Evolutionary conservation across 2,113 vertebrate species (phyloP).

Genomic region (Paramormyrops kingsleyae): DNA sequence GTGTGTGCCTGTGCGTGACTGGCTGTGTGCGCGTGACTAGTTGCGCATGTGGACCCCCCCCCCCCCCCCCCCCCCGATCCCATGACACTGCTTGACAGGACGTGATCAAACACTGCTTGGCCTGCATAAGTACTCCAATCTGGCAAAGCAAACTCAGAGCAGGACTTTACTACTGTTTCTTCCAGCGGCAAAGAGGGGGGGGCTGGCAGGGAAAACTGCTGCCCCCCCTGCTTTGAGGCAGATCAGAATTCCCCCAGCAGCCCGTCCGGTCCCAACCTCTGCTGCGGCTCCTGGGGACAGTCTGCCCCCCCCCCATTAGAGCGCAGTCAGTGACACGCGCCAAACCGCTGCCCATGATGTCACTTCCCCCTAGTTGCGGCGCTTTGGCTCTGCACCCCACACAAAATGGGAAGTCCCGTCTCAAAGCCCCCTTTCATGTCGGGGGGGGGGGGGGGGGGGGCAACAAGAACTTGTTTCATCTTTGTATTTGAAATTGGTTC

Average conservation of each 20-base stretch:
- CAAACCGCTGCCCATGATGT: constrained; percentile 64
- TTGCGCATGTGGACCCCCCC: not conserved
- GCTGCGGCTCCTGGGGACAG: constrained; percentile 40
- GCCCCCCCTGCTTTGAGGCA: not conserved
- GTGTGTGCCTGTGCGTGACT: not conserved
- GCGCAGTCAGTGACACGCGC: constrained; percentile 49
- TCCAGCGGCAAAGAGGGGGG: not conserved
- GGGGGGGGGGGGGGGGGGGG: not conserved
- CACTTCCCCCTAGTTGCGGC: constrained; percentile 61
- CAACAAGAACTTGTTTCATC: not conserved
- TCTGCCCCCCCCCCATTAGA: constrained; percentile 53
- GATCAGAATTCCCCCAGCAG: constrained; percentile 33
- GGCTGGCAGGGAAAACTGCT: not conserved
- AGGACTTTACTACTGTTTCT: constrained; percentile 17
- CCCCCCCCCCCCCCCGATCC: not conserved
- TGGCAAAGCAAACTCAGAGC: not conserved
- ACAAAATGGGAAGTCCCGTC: not conserved
- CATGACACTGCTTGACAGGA: not conserved
- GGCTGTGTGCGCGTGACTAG: not conserved
- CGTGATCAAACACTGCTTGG: not conserved
- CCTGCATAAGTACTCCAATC: constrained; percentile 9
- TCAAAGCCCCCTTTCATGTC: constrained; percentile 21
- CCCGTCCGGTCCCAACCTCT: constrained; percentile 32
- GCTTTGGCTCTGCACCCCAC: constrained; percentile 51
- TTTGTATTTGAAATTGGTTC: not conserved